These are phyloP conservation scores for Operophtera brumata DNA, from an alignment of 2,888 invertebrate genomes.

Conservation along the genomic window DNA sequence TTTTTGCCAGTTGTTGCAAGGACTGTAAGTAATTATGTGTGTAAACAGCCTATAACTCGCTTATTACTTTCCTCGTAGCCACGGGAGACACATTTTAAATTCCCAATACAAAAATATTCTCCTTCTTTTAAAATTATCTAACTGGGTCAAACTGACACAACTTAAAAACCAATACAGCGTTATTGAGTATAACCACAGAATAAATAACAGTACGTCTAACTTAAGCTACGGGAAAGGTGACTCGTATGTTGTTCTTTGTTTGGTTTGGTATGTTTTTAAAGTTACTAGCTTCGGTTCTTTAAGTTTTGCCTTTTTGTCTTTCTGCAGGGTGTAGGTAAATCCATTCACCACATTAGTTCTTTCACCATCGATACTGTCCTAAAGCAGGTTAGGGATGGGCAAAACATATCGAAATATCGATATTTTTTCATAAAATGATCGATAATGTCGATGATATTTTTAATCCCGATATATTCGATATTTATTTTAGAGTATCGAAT, in stretches of 20 bases:
- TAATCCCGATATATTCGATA: too few species aligned
- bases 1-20: too few species aligned
- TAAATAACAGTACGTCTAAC: too few species aligned
- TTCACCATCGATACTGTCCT: too few species aligned
- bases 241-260: conserved; percentile 1
- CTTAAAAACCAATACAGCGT: conserved; percentile 11
- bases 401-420: too few species aligned
- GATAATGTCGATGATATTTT: too few species aligned
- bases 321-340: too few species aligned
- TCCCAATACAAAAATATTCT: conserved; percentile 7
- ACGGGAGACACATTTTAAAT: conserved; percentile 9
- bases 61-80: background rate
- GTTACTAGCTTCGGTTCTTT: background rate
- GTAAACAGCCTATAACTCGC: background rate
- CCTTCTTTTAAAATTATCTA: conserved; percentile 16
- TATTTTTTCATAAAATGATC: too few species aligned
- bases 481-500: too few species aligned
- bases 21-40: background rate
- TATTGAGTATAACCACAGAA: conserved; percentile 18
- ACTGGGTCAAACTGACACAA: conserved; percentile 21
- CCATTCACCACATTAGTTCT: too few species aligned
- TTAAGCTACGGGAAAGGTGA: background rate
- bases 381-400: too few species aligned
- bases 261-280: background rate
- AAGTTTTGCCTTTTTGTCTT: too few species aligned